Evolutionary conservation across 2,797 vertebrate species (phyloP).

Genomic region (Cyprinodon diabolis): DNA sequence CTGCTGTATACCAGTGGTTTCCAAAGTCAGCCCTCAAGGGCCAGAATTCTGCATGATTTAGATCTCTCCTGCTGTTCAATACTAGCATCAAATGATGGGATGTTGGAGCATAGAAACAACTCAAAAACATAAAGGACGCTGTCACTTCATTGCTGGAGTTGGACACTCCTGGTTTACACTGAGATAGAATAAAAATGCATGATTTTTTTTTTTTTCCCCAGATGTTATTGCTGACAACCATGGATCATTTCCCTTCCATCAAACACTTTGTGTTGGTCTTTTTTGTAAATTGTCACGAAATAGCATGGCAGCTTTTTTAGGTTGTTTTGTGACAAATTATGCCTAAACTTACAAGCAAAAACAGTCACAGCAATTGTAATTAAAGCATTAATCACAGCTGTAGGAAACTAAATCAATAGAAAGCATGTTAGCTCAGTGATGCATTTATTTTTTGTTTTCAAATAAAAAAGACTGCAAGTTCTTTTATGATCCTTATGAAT

Average conservation of each 20-base stretch:
- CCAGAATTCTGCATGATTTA: no score
- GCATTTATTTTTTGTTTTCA: not conserved
- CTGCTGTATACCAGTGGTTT: no score
- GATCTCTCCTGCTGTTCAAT: no score
- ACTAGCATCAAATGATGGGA: no score
- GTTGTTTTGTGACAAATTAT: not conserved
- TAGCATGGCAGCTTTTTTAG: not conserved
- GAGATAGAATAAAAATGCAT: not conserved
- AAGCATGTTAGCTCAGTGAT: not conserved
- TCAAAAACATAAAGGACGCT: no score
- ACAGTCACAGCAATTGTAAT: conserved; percentile 6
- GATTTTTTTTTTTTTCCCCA: not conserved
- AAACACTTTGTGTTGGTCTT: no score
- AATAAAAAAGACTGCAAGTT: conserved; percentile 23
- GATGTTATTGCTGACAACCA: not conserved
- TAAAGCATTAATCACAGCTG: conserved; percentile 27
- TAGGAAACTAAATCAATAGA: conserved; percentile 12
- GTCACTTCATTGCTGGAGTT: no score
- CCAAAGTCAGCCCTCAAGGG: no score
- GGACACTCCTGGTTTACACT: not conserved
- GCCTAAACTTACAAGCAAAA: conserved; percentile 29
- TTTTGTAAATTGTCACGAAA: not conserved
- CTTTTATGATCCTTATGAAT: conserved; percentile 22
- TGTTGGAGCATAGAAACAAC: no score
- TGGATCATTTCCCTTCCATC: not conserved